phyloP scores from a whole-genome alignment of 64 coral and sea anemone species.

The Montipora sp. region DNA sequence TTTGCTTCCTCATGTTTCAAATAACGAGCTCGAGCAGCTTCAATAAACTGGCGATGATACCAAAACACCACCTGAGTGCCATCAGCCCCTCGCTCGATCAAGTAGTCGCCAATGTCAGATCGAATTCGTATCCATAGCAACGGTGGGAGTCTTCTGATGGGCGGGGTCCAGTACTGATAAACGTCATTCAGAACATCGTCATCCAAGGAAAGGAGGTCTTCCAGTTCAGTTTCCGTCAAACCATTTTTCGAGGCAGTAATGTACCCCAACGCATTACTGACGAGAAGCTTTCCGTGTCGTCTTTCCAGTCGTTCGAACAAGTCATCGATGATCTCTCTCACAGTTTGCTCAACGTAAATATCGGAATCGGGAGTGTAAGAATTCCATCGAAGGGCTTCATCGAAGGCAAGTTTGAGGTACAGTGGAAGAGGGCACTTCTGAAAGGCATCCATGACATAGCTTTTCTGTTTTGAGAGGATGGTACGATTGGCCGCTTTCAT shows the following conservation, averaged over 20 bases:
- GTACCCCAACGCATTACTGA: conserved; percentile 85
- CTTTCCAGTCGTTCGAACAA: conserved; percentile 90
- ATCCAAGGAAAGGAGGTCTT: conserved; percentile 94
- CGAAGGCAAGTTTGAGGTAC: conserved; percentile 91
- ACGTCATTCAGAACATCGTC: conserved; percentile 98
- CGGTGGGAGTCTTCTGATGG: conserved; percentile 83
- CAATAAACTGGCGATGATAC: conserved; percentile 99
- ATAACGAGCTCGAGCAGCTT: conserved; percentile 91
- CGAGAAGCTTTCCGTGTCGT: conserved; percentile 88
- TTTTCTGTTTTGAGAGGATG: conserved; percentile 66
- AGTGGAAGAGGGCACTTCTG: conserved; percentile 84
- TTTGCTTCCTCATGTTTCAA: conserved; percentile 52
- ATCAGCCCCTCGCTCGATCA: conserved; percentile 93
- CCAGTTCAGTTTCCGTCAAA: conserved; percentile 83
- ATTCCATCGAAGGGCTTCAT: conserved; percentile 90
- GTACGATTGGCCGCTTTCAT: conserved; percentile 64
- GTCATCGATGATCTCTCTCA: conserved; percentile 85
- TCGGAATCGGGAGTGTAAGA: conserved; percentile 76
- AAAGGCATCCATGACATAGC: conserved; percentile 76
- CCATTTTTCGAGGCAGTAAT: conserved; percentile 93
- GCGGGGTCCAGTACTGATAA: conserved; percentile 98
- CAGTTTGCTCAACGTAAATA: conserved; percentile 61
- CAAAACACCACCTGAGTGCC: conserved; percentile 93
- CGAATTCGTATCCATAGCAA: conserved; percentile 95
- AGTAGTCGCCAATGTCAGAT: conserved; percentile 90